Conservation (phyloP, 2,113 vertebrate species). For the Probosciger aterrimus region DNA sequence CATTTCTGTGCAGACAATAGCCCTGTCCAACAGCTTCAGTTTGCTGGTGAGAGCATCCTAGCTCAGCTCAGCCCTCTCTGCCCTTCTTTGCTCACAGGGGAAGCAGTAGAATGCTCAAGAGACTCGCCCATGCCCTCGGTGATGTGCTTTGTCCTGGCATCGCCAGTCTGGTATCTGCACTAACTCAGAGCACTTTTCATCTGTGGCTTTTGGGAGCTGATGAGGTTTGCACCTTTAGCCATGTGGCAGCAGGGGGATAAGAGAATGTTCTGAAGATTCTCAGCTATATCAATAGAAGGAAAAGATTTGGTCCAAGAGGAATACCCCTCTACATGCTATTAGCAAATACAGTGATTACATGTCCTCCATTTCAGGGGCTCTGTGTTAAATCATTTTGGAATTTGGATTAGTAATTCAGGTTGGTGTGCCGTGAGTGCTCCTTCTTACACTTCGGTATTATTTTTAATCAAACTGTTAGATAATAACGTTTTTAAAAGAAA, state of each 20-base stretch:
- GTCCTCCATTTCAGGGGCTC: neutral
- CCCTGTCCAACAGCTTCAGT: neutral
- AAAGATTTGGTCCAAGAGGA: neutral
- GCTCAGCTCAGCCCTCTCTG: neutral
- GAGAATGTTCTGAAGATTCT: neutral
- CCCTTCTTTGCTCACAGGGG: neutral
- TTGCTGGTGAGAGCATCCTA: neutral
- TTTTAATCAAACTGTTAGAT: slow-evolving; percentile 19
- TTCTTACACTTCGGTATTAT: neutral
- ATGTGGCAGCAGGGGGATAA: neutral
- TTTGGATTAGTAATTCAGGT: neutral
- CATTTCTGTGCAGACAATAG: neutral
- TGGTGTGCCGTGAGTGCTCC: neutral
- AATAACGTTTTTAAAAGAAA: slow-evolving; percentile 31
- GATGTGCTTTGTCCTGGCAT: neutral
- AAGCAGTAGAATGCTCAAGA: neutral
- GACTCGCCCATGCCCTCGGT: neutral
- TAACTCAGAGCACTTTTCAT: neutral
- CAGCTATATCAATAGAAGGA: neutral
- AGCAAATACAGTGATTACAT: neutral
- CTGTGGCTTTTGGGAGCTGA: neutral
- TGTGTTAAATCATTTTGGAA: neutral
- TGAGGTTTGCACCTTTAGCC: neutral
- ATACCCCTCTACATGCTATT: neutral
- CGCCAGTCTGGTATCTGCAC: neutral